A percentile compares a stretch with the other conserved stretches of the same genome.
Evolutionary conservation across 2,797 vertebrate genomes (phyloP).

Genomic region (Cygnus olor): DNA sequence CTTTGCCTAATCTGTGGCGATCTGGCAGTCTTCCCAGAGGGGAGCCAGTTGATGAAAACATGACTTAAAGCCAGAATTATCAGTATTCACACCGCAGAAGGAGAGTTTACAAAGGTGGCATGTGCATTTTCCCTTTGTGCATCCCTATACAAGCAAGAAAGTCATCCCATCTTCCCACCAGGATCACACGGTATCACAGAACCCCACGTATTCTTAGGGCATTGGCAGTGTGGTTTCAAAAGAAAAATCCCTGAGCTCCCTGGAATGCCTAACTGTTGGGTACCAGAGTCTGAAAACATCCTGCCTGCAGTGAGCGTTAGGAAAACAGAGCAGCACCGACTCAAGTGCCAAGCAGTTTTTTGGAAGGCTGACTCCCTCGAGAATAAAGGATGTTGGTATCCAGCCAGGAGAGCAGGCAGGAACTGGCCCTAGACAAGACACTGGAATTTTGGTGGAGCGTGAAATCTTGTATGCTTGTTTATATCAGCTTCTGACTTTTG

Average conservation of each 20-base stretch:
- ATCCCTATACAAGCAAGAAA: not conserved
- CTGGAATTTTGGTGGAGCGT: slow-evolving; percentile 39
- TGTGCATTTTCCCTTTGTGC: not conserved
- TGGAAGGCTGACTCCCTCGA: slow-evolving; percentile 46
- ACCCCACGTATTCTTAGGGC: not conserved
- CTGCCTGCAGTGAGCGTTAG: slow-evolving; percentile 19
- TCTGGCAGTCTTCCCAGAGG: not conserved
- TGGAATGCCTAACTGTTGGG: slow-evolving; percentile 63
- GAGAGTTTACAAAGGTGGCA: not conserved
- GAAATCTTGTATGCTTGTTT: slow-evolving; percentile 20
- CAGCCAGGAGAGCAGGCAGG: slow-evolving; percentile 48
- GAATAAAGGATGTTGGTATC: slow-evolving; percentile 42
- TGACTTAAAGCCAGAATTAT: not conserved
- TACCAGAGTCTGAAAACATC: slow-evolving; percentile 53
- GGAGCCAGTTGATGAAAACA: not conserved
- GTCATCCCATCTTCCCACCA: slow-evolving; percentile 1
- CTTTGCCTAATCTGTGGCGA: not conserved
- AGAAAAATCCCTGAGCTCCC: slow-evolving; percentile 31
- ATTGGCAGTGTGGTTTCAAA: not conserved
- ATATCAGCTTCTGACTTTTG: not conserved
- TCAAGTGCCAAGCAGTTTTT: slow-evolving; percentile 52
- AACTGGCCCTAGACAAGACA: slow-evolving; percentile 37
- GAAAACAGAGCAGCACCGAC: slow-evolving; percentile 47
- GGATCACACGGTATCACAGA: not conserved
- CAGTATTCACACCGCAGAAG: not conserved